phyloP scores from a whole-genome alignment of 2,888 invertebrate genomes.

The Lagria hirta region DNA sequence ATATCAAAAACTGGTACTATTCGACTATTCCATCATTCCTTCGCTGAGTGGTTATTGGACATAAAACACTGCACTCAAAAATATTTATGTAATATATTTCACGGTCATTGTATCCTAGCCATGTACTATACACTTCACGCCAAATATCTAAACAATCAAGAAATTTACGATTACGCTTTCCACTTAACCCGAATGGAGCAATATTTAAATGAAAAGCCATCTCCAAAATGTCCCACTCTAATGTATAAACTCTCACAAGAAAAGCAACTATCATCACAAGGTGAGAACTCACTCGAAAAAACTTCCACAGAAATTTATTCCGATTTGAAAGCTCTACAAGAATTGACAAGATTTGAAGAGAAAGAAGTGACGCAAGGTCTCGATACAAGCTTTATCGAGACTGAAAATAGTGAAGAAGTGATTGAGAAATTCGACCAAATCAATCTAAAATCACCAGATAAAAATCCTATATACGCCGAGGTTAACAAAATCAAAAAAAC shows the following conservation, averaged over 20 bases:
- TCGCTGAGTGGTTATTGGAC: constrained; percentile 92
- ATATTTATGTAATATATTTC: constrained; percentile 82
- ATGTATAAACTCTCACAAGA: constrained; percentile 47
- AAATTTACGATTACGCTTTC: constrained; percentile 73
- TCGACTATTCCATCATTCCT: constrained; percentile 89
- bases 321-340: constrained; percentile 49
- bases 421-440: constrained; percentile 41
- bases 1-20: constrained; percentile 64
- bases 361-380: constrained; percentile 39
- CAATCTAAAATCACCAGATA: constrained; percentile 42
- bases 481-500: constrained; percentile 44
- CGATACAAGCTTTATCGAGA: constrained; percentile 47
- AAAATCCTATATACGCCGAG: constrained; percentile 47
- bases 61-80: constrained; percentile 98
- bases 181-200: constrained; percentile 70
- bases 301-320: constrained; percentile 50
- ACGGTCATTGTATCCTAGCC: constrained; percentile 86
- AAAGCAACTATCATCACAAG: constrained; percentile 30
- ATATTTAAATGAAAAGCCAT: constrained; percentile 56
- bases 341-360: constrained; percentile 44
- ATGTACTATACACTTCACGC: constrained; percentile 79
- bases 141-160: constrained; percentile 67
- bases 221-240: constrained; percentile 53
- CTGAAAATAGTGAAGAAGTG: constrained; percentile 40
- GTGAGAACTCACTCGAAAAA: constrained; percentile 47